Evolutionary conservation across 2,797 vertebrate genomes (phyloP), one percentile per base, ranked within the genome.

Genomic region (Eulemur albifrons): DNA sequence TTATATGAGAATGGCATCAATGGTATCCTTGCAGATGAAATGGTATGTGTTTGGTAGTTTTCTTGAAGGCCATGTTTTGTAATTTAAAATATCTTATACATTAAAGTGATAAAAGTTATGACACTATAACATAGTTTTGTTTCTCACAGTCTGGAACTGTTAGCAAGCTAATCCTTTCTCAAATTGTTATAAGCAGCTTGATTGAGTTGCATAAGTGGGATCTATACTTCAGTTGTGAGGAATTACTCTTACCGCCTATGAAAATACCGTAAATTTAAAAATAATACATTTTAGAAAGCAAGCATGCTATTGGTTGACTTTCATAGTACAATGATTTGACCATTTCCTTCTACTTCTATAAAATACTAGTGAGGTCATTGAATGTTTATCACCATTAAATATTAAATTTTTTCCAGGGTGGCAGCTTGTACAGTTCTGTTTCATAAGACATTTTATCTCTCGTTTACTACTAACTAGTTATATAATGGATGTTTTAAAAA

Each of bases 1-100:
- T 98, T 99, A 59, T 99, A 99, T 97, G 99, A 99, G 97, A 99
- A 99, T 48, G 99, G 99, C 95, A 99, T 99, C 98, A 99, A 99
- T 86, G 99, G 99, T 35, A 99, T 99, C 98, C 99, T 99, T 1
- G 99, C 99, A 81, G 99, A 99, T 98, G 99, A 99, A 99, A 99
- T 99, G 99, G 99, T 99, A 98, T 8, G 98, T 94, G 10, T 50
- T 79, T 61, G 27, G 4, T 86, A 93, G 72, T 67, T 90, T 93
- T 85, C 32, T 75, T 15, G n/a, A 61, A 83, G 40, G 10, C 7
- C 9, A 7, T 79, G n/a, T 83, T 83, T 89, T 81, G 9, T 63
- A 27, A 84, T 63, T 63, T 81, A 86, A 90, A 82, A 63, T 72
- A 27, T 40, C 72, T 81, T 72, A 40, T 61, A 70, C 1, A n/a